Base-by-base conservation (phyloP, 2,113 vertebrate genomes). In the Eupsittula cactorum region DNA sequence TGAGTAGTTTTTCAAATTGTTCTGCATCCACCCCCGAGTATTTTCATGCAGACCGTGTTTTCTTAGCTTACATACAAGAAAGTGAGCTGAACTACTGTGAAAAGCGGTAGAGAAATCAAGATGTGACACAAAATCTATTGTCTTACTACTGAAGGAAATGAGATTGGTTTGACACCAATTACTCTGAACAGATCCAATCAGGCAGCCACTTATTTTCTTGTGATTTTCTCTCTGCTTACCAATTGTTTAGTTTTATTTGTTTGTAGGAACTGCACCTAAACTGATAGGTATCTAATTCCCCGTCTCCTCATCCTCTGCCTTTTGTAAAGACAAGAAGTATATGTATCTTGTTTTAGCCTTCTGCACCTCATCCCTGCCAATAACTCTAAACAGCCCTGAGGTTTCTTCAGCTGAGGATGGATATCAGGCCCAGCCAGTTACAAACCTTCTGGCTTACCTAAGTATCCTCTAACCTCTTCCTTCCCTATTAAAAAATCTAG, bases 161-260 rank as follows among this genome's bases (percentile, higher is more conserved):
- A 83, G 52, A 84, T 77, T 92, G 77, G 63, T 93, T 93, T 89
- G 93, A 77, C 77, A 92, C n/a, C 77, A 93, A 55, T 96, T 96
- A 68, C 73, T 92, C 68, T 68, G 57, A 89, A 63, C 59, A 77
- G 77, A 80, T 81, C 39, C 39, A 77, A 6, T 53, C 4, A 1
- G 53, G 68, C 52, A 89, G 65, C 13, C 53, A 21, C 31, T 55
- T 68, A 59, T 89, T 93, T 95, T 73, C 68, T 37, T 73, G 63
- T 76, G 41, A 53, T 93, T 80, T 86, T 86, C n/a, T 63, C 63
- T 89, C 85, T 92, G 57, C 27, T 90, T 76, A 59, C 77, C 57
- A 57, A 23, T 68, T 86, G 46, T 83, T 83, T 49, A 59, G 23
- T 46, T 91, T 89, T 75, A 47, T 63, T 94, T 83, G 47, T 89